Percentiles rank a stretch among this genome's conserved stretches.
These are phyloP conservation scores for Acronicta leporina DNA, from an alignment of 2,888 invertebrate genomes.

Conservation along the genomic window DNA sequence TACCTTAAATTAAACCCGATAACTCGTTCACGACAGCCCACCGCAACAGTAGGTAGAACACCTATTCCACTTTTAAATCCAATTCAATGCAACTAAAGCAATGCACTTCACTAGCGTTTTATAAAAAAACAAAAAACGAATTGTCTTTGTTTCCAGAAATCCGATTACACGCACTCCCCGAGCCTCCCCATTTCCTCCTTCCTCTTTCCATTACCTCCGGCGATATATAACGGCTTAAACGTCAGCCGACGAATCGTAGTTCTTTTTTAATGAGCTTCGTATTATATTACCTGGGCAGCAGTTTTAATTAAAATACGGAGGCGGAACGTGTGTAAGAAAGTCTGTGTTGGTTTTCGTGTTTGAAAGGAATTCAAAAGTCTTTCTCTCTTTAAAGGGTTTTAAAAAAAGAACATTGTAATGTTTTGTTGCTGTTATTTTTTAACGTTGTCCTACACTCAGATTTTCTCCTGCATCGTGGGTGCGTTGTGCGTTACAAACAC, in stretches of 20 bases:
- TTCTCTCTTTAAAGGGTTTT: conserved; percentile 4
- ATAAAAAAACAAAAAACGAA: conserved; percentile 7
- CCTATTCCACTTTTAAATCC: neutral
- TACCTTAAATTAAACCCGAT: too few species aligned
- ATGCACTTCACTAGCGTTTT: conserved; percentile 5
- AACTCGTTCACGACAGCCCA: neutral
- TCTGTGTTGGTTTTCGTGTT: neutral
- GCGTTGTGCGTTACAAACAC: too few species aligned
- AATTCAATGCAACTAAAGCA: neutral
- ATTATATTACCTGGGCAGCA: conserved; percentile 36
- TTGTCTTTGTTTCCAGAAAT: conserved; percentile 32
- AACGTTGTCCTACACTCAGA: too few species aligned
- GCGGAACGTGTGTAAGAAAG: conserved; percentile 17
- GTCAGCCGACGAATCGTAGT: conserved; percentile 17
- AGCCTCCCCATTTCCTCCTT: neutral
- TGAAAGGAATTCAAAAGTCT: neutral
- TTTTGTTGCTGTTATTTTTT: too few species aligned
- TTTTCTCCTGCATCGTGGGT: too few species aligned
- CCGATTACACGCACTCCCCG: conserved; percentile 33
- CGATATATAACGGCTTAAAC: conserved; percentile 33
- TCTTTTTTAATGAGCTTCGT: conserved; percentile 42
- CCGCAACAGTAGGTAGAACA: too few species aligned
- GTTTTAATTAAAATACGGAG: conserved; percentile 38
- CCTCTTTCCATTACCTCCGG: neutral
- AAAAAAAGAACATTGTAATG: neutral